Evolutionary conservation across 2,888 invertebrate species (phyloP), one percentile per base, ranked within the genome.

Genomic region (Sphaerophoria taeniata): DNA sequence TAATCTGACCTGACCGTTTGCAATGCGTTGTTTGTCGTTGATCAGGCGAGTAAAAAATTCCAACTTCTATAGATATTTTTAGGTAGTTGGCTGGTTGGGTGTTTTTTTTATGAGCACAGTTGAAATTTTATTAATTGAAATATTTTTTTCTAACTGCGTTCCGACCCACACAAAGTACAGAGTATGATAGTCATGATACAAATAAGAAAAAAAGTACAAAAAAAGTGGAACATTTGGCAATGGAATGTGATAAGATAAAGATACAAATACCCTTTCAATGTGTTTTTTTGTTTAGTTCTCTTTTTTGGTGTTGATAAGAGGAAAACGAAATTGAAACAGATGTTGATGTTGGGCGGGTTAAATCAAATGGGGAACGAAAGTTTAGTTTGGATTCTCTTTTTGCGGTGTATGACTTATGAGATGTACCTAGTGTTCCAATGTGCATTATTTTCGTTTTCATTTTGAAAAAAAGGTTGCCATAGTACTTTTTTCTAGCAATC

Each of bases 221-320:
- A 34, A 65, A 56, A 12, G 39, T 72, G 80, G 76, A 81, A 85
- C 73, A 77, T 81, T 70, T 73, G 61, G 69, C 16, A 85, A 85
- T 85, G 81, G 76, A 85, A 81, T 85, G 76, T 73, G 85, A 85
- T 85, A 85, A 85, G 85, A 85, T 85, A 85, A 56, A 65, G 67
- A 67, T 53, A 67, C 49, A 11, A 12, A 31, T 77, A 81, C 76
- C 81, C 73, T 76, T 85, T 85, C 53, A 3, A 11, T 43, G 43
- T 43, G 9, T 43, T 43, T 43, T 43, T 43, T 39, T 39, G 1
- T 39, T 39, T 39, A 39, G 1, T 39, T 6, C 39, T 39, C 39
- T 39, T 39, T 39, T n/a, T 39, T 6, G 33, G 5, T 33, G 55
- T 60, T 49, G 81, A 81, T 85, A 85, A 76, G 73, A 58, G 70